These are phyloP conservation scores for Ditula angustiorana DNA, from an alignment of 2,888 invertebrate genomes.

Conservation along the genomic window DNA sequence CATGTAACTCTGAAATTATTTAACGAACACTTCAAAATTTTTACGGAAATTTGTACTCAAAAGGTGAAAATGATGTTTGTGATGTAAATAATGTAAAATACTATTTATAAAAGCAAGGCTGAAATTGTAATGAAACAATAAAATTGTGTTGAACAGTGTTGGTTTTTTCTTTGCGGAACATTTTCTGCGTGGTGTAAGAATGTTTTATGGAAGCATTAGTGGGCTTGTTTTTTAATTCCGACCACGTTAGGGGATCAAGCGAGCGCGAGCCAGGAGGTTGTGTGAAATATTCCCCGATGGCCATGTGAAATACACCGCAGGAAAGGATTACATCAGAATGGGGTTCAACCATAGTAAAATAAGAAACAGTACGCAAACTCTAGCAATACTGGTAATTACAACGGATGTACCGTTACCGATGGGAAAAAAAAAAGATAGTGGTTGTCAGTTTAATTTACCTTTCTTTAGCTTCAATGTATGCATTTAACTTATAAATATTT, in stretches of 20 bases:
- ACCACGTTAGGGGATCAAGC: constrained; percentile 3
- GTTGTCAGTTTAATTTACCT: no score
- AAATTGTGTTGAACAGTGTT: constrained; percentile 79
- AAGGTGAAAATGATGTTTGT: constrained; percentile 63
- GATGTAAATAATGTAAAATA: constrained; percentile 82
- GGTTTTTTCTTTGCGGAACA: constrained; percentile 42
- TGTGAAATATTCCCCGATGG: constrained; percentile 33
- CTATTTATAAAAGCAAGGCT: constrained; percentile 84
- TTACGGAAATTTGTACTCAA: constrained; percentile 81
- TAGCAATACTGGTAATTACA: no score
- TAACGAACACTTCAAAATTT: constrained; percentile 66
- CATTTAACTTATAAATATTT: no score
- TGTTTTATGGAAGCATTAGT: not conserved
- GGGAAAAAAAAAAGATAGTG: no score
- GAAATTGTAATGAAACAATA: constrained; percentile 84
- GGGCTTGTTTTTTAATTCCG: constrained; percentile 1
- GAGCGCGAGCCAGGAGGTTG: constrained; percentile 1
- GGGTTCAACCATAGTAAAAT: not conserved
- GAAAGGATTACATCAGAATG: constrained; percentile 13
- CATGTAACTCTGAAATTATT: constrained; percentile 56
- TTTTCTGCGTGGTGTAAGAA: not conserved
- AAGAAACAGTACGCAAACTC: not conserved
- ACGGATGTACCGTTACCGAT: no score
- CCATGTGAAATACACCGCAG: constrained; percentile 23
- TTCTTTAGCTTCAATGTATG: no score